phyloP scores from a whole-genome alignment of 2,113 vertebrate genomes.

The Nothoprocta perdicaria region DNA sequence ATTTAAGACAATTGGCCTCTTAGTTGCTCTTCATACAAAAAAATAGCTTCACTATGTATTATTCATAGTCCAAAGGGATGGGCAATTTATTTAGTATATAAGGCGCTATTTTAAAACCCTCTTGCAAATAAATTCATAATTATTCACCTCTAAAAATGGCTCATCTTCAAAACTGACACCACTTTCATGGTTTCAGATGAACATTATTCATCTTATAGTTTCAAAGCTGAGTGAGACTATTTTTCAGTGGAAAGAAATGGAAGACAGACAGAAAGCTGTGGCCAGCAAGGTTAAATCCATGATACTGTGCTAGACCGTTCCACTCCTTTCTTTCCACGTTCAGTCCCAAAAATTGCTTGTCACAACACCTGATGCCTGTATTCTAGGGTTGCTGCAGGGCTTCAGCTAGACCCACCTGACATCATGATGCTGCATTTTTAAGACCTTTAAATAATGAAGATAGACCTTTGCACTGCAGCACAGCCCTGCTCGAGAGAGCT shows the following conservation, averaged over 20 bases:
- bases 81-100: not conserved
- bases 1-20: not conserved
- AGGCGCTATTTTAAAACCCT: not conserved
- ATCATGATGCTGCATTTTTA: slow-evolving; percentile 45
- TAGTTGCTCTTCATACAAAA: not conserved
- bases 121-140: not conserved
- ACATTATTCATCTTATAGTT: not conserved
- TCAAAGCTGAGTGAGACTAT: not conserved
- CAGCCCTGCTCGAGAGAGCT: not conserved
- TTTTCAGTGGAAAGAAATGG: not conserved
- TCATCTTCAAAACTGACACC: not conserved
- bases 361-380: slow-evolving; percentile 67
- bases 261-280: not conserved
- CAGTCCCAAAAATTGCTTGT: not conserved
- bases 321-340: not conserved
- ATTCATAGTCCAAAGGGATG: not conserved
- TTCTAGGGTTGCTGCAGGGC: slow-evolving; percentile 43
- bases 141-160: not conserved
- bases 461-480: slow-evolving; percentile 38
- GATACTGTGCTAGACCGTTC: not conserved
- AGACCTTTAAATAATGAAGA: slow-evolving; percentile 54
- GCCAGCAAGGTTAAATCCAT: not conserved
- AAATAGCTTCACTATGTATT: not conserved
- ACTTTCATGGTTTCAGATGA: not conserved
- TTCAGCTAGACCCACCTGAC: slow-evolving; percentile 52